A percentile compares a stretch with the other conserved stretches of the same genome.
Evolutionary conservation across 2,113 vertebrate species (phyloP).

Genomic region (Pongo abelii): DNA sequence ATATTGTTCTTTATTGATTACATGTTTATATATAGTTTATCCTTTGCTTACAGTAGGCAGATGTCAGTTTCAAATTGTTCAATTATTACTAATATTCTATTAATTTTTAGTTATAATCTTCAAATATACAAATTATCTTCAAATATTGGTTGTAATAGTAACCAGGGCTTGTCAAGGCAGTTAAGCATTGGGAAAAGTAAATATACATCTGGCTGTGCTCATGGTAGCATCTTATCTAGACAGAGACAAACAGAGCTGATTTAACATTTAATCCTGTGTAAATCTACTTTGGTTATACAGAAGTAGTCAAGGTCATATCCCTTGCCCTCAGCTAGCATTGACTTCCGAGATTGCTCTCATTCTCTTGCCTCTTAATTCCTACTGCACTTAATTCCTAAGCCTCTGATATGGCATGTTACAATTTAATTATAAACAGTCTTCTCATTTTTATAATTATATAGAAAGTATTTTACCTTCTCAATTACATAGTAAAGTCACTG

Average conservation of each 20-base stretch:
- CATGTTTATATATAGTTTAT: neutral
- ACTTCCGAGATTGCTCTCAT: neutral
- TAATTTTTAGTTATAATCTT: neutral
- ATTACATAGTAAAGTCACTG: neutral
- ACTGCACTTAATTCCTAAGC: neutral
- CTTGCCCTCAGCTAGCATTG: fast-evolving
- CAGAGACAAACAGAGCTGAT: neutral
- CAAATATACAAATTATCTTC: neutral
- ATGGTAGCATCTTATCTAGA: neutral
- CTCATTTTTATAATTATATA: neutral
- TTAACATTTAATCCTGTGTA: neutral
- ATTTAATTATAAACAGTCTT: neutral
- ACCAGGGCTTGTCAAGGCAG: neutral
- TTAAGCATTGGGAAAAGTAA: neutral
- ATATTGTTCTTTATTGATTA: neutral
- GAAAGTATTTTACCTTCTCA: neutral
- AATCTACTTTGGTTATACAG: neutral
- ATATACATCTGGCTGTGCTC: neutral
- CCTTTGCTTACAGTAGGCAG: neutral
- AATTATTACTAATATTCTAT: neutral
- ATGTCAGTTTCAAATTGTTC: neutral
- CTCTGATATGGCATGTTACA: neutral
- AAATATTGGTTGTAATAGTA: neutral
- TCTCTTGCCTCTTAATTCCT: neutral
- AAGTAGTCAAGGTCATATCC: neutral